Evolutionary conservation across 2,888 invertebrate genomes (phyloP), one percentile per base, ranked within the genome.

Genomic region (Myopa testacea): DNA sequence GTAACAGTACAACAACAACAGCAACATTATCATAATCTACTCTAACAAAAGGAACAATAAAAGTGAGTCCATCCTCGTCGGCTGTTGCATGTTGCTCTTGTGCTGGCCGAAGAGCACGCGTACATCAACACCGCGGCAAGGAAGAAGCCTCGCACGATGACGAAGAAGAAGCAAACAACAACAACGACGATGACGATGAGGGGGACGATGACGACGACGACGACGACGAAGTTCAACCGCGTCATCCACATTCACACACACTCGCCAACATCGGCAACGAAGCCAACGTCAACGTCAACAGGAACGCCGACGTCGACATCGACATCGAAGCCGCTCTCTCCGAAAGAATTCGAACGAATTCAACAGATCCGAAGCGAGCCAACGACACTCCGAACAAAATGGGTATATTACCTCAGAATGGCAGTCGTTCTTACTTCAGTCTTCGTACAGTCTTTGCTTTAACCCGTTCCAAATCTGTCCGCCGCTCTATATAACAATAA

Each of bases 361-460:
- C 80, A 81, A 81, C 81, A 82, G 82, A 79, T 81, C 80, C 80
- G 73, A 55, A 75, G 50, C 50, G 60, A 26, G 19, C 14, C 72
- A 62, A 12, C 73, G 45, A 63, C 73, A 88, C 88, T 87, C 87
- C 87, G 86, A 89, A 88, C 81, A 85, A 87, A 85, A 87, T 87
- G 87, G 87, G 89, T 89, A 89, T 89, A 89, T 89, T 89, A 89
- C 89, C 89, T 89, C 87, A 86, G 89, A 88, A 89, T 88, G 85
- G 84, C 87, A 88, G 87, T 87, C 86, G 87, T 89, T 89, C 88
- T 89, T 88, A 89, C 88, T 89, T 89, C 89, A 89, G 89, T 89
- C 89, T 89, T 89, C 89, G 89, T 89, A 89, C 89, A 89, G 89
- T 89, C 89, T 89, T 89, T 89, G 89, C 89, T 89, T 89, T 89